Evolutionary conservation across 2,797 vertebrate genomes (phyloP).

Genomic region (Mormyrops boulengeri): DNA sequence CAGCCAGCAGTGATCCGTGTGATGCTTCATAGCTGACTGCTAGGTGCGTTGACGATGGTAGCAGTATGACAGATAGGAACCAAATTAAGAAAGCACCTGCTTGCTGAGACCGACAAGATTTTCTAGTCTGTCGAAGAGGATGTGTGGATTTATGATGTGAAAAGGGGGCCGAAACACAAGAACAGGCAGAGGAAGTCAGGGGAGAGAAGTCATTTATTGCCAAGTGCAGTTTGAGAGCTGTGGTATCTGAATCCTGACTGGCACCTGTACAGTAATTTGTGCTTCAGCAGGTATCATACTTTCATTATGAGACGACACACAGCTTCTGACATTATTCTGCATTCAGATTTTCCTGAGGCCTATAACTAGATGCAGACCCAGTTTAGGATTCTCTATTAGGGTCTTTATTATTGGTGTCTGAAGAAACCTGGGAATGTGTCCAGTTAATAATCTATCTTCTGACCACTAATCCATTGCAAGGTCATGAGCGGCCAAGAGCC

Average conservation of each 20-base stretch:
- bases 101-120: not conserved
- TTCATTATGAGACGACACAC: not conserved
- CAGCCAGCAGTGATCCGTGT: not conserved
- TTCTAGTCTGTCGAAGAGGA: not conserved
- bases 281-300: not conserved
- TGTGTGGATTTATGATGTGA: not conserved
- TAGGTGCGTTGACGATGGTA: not conserved
- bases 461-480: not conserved
- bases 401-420: not conserved
- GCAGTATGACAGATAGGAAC: not conserved
- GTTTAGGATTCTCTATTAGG: not conserved
- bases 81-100: not conserved
- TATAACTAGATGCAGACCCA: not conserved
- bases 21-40: not conserved
- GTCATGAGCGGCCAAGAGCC: not conserved
- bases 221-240: not conserved
- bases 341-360: not conserved
- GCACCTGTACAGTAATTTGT: not conserved
- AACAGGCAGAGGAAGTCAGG: not conserved
- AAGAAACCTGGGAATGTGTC: not conserved
- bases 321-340: not conserved
- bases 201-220: not conserved
- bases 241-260: not conserved
- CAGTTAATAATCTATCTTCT: not conserved
- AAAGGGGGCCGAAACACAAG: not conserved